A percentile compares a stretch with the other conserved stretches of the same genome.
phyloP scores from a whole-genome alignment of 2,888 invertebrate species.

The Pammene aurita region DNA sequence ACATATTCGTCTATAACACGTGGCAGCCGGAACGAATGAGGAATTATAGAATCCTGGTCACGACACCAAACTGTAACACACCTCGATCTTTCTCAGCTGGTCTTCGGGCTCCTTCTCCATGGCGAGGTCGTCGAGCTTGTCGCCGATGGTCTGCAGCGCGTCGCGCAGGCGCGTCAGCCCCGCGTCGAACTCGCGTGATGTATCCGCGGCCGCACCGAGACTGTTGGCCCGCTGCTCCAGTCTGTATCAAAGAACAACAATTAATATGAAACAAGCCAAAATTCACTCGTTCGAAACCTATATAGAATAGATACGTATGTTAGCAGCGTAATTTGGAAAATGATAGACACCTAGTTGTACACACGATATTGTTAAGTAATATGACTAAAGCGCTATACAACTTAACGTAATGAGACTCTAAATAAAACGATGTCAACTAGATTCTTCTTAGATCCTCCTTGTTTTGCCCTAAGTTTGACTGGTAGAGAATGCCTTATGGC shows the following conservation, averaged over 20 bases:
- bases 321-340: too few species aligned
- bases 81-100: slow-evolving; percentile 92
- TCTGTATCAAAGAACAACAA: slow-evolving; percentile 64
- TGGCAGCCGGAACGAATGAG: not conserved
- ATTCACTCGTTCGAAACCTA: not conserved
- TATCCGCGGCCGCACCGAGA: slow-evolving; percentile 95
- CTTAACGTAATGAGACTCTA: too few species aligned
- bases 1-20: too few species aligned
- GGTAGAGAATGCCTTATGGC: too few species aligned
- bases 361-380: too few species aligned
- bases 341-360: too few species aligned
- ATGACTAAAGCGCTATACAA: too few species aligned
- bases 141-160: slow-evolving; percentile 93
- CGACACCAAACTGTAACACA: slow-evolving; percentile 49
- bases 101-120: slow-evolving; percentile 93
- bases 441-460: too few species aligned
- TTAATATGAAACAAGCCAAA: not conserved
- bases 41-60: not conserved
- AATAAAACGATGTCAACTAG: too few species aligned
- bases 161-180: slow-evolving; percentile 91
- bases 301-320: too few species aligned
- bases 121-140: slow-evolving; percentile 92
- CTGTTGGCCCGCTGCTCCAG: slow-evolving; percentile 95
- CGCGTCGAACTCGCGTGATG: slow-evolving; percentile 96
- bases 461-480: too few species aligned